Evolutionary conservation across 2,888 invertebrate genomes (phyloP).

Genomic region (Parochlus steinenii): DNA sequence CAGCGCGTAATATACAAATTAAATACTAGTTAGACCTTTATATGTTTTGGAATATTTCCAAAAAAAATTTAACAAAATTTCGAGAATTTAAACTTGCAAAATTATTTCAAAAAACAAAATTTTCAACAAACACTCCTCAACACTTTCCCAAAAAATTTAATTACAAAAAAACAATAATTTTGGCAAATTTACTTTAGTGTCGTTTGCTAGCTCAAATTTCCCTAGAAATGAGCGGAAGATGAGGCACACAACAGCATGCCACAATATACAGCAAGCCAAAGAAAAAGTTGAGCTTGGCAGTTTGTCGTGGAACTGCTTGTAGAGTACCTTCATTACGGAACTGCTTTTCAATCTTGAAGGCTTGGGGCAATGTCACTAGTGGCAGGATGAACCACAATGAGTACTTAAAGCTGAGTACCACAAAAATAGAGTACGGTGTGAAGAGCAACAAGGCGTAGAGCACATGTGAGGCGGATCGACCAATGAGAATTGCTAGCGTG

Average conservation of each 20-base stretch:
- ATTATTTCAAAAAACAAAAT: no score
- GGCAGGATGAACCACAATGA: slow-evolving; percentile 82
- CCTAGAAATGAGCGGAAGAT: slow-evolving; percentile 40
- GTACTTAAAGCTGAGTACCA: slow-evolving; percentile 68
- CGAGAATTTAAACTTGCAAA: no score
- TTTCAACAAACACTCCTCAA: no score
- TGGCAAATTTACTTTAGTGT: no score
- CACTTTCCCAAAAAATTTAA: no score
- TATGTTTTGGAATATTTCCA: no score
- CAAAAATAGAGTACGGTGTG: slow-evolving; percentile 78
- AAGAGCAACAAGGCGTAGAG: slow-evolving; percentile 80
- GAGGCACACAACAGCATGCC: slow-evolving; percentile 54
- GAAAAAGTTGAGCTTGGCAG: slow-evolving; percentile 78
- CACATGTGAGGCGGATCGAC: slow-evolving; percentile 78
- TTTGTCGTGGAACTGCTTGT: slow-evolving; percentile 68
- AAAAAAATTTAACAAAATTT: no score
- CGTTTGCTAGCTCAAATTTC: no score
- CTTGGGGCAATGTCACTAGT: slow-evolving; percentile 68
- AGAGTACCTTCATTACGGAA: slow-evolving; percentile 66
- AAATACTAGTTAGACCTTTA: no score
- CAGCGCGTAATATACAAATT: no score
- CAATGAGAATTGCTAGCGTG: slow-evolving; percentile 85
- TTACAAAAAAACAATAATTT: no score
- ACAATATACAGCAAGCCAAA: slow-evolving; percentile 81
- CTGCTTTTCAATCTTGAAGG: slow-evolving; percentile 78